Conservation (phyloP, 1,140 invertebrate genomes). For the Lucilia cuprina region DNA sequence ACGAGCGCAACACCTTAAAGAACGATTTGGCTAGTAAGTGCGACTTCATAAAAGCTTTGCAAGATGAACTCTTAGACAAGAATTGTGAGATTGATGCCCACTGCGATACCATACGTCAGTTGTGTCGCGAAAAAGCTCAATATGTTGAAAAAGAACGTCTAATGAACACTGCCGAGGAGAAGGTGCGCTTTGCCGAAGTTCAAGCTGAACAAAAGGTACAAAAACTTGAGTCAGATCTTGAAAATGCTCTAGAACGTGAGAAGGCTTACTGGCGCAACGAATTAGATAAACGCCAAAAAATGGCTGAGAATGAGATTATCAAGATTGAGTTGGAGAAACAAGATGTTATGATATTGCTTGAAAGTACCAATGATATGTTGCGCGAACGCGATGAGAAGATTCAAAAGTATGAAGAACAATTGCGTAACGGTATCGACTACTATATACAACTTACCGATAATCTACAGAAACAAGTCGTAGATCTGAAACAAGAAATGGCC, state of each 20-base stretch:
- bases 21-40: slow-evolving; percentile 61
- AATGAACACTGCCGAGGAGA: slow-evolving; percentile 54
- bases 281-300: slow-evolving; percentile 65
- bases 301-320: slow-evolving; percentile 65
- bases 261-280: slow-evolving; percentile 62
- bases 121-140: slow-evolving; percentile 58
- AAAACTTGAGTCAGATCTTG: slow-evolving; percentile 61
- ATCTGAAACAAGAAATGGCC: slow-evolving; percentile 60
- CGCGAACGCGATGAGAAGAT: slow-evolving; percentile 61
- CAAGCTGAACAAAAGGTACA: slow-evolving; percentile 62
- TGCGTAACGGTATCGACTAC: slow-evolving; percentile 60
- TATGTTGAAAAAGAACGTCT: slow-evolving; percentile 54
- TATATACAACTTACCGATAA: slow-evolving; percentile 57
- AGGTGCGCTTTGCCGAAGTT: slow-evolving; percentile 48
- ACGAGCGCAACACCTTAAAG: slow-evolving; percentile 60
- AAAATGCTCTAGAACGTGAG: slow-evolving; percentile 61
- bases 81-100: slow-evolving; percentile 59
- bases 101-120: slow-evolving; percentile 55
- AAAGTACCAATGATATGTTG: slow-evolving; percentile 59
- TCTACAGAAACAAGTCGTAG: slow-evolving; percentile 56
- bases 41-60: slow-evolving; percentile 54
- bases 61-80: slow-evolving; percentile 60
- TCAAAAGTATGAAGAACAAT: slow-evolving; percentile 57
- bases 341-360: slow-evolving; percentile 60
- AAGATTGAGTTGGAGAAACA: slow-evolving; percentile 66